Evolutionary conservation across 2,113 vertebrate genomes (phyloP), one percentile per base, ranked within the genome.

Genomic region (Smithornis capensis): DNA sequence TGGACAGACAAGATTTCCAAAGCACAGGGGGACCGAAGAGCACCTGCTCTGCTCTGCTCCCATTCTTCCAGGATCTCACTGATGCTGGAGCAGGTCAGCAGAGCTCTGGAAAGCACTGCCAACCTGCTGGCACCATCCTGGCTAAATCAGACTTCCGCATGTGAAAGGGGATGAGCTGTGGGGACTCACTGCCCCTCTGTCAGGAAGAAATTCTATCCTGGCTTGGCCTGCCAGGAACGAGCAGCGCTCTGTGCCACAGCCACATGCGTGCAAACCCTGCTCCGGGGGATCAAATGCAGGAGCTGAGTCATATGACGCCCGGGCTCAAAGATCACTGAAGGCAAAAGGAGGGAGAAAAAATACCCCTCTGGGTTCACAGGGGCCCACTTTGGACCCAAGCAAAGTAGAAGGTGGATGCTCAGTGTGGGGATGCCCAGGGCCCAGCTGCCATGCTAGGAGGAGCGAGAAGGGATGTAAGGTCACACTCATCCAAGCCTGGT

Each of bases 241-340:
- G 87, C 85, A 42, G 56, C 1, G 10, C 59, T 69, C 79, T 63
- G 79, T 67, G 82, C 79, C 90, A 70, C 79, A 38, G 83, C 77
- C 50, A 50, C 93, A 69, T 85, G 90, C n/a, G 59, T 87, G 89
- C 91, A 94, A 92, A 80, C 82, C 42, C 82, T 67, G 56, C 78
- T 67, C 7, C 31, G 33, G 81, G 80, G 82, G 83, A 95, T 95
- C 90, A 86, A 95, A 97, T 93, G 88, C 85, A 88, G 52, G 50
- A 93, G 94, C 96, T 94, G 94, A 95, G 92, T 95, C 94, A 95
- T 83, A 63, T 3, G 3, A 76, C 0, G 25, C 63, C 79, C 14
- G 60, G 40, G 63, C 62, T 92, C 84, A 91, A 91, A 95, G 89
- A 96, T 38, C 81, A 74, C 85, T 37, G 68, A 88, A 88, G 47